A percentile compares a stretch with the other conserved stretches of the same genome.
Conservation (phyloP, 2,113 vertebrate genomes). For the Hydrolagus affinis region DNA sequence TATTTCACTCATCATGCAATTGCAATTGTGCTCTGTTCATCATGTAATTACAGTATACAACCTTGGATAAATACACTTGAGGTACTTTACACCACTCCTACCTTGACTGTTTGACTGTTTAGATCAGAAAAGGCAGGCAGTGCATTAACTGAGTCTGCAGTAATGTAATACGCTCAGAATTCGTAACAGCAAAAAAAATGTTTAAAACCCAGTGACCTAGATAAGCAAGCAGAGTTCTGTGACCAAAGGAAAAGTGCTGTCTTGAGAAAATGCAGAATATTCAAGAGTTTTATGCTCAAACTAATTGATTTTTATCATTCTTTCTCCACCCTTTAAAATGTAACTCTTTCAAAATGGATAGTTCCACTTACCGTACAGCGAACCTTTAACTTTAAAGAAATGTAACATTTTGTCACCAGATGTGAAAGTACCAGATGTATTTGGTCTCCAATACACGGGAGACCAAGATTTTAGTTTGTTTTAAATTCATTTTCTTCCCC, state of each 20-base stretch:
- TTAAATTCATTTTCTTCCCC: no score
- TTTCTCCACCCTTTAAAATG: no score
- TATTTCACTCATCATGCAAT: no score
- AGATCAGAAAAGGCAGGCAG: conserved; percentile 7
- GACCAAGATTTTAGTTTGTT: no score
- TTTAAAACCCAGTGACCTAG: background rate
- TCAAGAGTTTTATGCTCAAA: background rate
- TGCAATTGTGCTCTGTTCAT: background rate
- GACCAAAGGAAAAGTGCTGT: background rate
- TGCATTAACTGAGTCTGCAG: background rate
- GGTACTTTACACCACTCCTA: background rate
- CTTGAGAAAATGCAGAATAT: background rate
- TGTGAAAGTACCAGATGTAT: no score
- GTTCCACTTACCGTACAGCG: background rate
- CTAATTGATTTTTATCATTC: background rate
- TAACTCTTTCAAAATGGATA: background rate
- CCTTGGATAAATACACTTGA: background rate
- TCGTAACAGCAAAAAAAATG: background rate
- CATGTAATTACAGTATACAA: background rate
- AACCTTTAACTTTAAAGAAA: background rate
- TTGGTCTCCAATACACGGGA: no score
- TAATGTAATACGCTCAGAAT: background rate
- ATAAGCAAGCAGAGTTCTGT: background rate
- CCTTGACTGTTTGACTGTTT: background rate
- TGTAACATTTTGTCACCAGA: background rate